A percentile compares a stretch with the other conserved stretches of the same genome.
Evolutionary conservation across 2,113 vertebrate genomes (phyloP).

Genomic region (Seriola dumerili): DNA sequence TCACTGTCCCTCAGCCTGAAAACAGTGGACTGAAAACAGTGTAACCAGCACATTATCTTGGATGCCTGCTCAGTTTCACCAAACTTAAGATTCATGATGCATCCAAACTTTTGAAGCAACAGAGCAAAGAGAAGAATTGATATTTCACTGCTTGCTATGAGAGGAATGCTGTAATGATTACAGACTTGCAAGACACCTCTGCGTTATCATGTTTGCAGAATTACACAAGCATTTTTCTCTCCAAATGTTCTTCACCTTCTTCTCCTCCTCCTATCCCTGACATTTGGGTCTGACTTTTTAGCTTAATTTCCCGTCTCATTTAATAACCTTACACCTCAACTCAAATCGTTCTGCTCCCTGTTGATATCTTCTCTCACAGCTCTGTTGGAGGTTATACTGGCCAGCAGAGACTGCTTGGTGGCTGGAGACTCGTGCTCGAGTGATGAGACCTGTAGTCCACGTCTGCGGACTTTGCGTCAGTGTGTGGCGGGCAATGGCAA

Average conservation of each 20-base stretch:
- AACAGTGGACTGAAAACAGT: too few species aligned
- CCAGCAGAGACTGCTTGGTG: constrained; percentile 89
- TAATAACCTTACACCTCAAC: constrained; percentile 10
- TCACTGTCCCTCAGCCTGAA: too few species aligned
- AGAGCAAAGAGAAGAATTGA: not conserved
- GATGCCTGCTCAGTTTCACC: not conserved
- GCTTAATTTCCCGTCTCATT: not conserved
- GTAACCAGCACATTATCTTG: not conserved
- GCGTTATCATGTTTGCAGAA: not conserved
- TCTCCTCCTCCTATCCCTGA: not conserved
- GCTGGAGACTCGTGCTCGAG: constrained; percentile 91
- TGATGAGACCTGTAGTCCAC: constrained; percentile 91
- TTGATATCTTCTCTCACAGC: constrained; percentile 64
- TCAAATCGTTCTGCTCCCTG: constrained; percentile 11
- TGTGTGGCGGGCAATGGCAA: constrained; percentile 93
- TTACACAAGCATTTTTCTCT: not conserved
- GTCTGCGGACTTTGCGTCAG: constrained; percentile 91
- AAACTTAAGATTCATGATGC: not conserved
- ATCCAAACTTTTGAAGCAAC: constrained; percentile 4
- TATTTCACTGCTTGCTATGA: constrained; percentile 1
- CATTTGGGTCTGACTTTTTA: constrained; percentile 21
- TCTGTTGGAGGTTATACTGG: constrained; percentile 77
- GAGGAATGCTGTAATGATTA: not conserved
- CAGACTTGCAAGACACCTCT: not conserved
- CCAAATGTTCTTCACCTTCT: not conserved